These are phyloP conservation scores for Acromyrmex charruanus DNA, from an alignment of 1,140 invertebrate genomes.

Conservation along the genomic window DNA sequence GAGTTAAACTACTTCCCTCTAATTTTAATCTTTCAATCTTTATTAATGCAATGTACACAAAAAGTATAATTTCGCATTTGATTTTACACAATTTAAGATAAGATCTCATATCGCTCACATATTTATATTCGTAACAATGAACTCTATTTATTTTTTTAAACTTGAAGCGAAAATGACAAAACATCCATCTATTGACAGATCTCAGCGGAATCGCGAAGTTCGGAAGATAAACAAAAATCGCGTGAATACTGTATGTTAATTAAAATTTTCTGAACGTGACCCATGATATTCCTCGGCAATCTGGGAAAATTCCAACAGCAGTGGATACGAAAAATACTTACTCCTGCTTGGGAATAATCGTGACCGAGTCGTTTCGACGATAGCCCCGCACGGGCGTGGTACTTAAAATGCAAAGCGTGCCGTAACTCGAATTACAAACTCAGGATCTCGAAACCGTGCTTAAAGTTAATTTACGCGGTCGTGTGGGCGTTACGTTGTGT, in stretches of 20 bases:
- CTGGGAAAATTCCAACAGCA: not conserved
- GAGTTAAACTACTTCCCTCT: not conserved
- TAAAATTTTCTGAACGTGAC: conserved; percentile 21
- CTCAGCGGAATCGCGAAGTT: not conserved
- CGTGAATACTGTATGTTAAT: conserved; percentile 3
- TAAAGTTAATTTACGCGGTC: conserved; percentile 59
- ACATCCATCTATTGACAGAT: not conserved
- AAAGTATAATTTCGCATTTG: not conserved
- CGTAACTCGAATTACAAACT: conserved; percentile 64
- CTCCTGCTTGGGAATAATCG: conserved; percentile 25
- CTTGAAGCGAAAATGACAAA: not conserved
- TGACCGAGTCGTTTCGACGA: conserved; percentile 17
- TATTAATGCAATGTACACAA: not conserved
- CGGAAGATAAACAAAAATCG: conserved; percentile 5
- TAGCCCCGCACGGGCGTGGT: not conserved
- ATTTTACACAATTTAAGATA: not conserved
- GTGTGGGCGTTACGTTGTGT: conserved; percentile 28
- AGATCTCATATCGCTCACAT: not conserved
- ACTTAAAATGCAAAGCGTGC: conserved; percentile 61
- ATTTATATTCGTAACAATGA: not conserved
- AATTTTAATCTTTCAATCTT: conserved; percentile 5
- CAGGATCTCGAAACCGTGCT: conserved; percentile 52
- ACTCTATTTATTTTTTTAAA: not conserved
- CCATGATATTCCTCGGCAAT: not conserved
- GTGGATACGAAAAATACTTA: conserved; percentile 27